Conservation (phyloP, 2,888 invertebrate genomes). For the Blastobasis adustella region DNA sequence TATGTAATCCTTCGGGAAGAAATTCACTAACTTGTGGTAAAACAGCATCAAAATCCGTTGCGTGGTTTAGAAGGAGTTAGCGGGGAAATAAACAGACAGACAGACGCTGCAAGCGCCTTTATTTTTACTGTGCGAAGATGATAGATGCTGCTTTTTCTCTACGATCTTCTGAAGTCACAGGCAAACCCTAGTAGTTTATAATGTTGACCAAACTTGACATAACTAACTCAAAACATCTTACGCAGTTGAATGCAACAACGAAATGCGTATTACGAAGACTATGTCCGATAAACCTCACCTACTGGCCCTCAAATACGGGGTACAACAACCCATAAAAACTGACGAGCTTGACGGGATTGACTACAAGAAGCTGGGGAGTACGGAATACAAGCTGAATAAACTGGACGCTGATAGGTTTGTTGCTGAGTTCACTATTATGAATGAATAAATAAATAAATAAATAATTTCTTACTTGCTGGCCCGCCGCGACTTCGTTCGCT, state of each 20-base stretch:
- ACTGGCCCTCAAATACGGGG: slow-evolving; percentile 32
- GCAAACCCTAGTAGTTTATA: neutral
- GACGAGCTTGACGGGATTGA: slow-evolving; percentile 40
- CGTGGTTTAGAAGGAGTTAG: no score
- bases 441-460: no score
- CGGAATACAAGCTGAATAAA: slow-evolving; percentile 45
- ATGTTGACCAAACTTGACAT: neutral
- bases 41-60: neutral
- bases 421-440: neutral
- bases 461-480: neutral
- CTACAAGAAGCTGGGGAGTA: slow-evolving; percentile 23
- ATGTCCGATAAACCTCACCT: slow-evolving; percentile 27
- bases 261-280: slow-evolving; percentile 28
- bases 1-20: no score
- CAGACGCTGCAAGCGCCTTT: no score
- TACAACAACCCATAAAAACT: slow-evolving; percentile 19
- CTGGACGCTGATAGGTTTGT: slow-evolving; percentile 43
- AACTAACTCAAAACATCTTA: neutral
- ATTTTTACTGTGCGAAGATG: neutral
- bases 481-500: no score
- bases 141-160: neutral
- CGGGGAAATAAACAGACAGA: no score
- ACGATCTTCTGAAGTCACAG: neutral
- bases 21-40: no score
- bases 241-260: slow-evolving; percentile 42